A percentile compares a stretch with the other conserved stretches of the same genome.
Conservation (phyloP, 1,140 invertebrate genomes). For the Coelopa frigida region DNA sequence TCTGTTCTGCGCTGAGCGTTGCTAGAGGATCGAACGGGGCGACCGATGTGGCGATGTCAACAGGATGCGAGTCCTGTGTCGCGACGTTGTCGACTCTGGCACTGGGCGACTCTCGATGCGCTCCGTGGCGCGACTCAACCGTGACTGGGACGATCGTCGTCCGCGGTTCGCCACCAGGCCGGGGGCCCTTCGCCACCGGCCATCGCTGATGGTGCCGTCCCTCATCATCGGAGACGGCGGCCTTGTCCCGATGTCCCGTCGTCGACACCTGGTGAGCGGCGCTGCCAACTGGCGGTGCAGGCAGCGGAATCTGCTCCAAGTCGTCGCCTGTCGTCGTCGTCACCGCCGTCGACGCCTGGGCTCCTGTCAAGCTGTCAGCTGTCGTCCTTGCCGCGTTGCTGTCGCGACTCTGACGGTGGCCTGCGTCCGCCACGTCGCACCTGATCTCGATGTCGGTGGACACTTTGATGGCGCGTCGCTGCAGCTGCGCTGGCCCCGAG, state of each 20-base stretch:
- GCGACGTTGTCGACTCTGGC: not conserved
- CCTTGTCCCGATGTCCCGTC: too few relatives aligned
- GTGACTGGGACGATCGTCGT: slow-evolving; percentile 14
- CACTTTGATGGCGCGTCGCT: too few relatives aligned
- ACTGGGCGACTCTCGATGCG: slow-evolving; percentile 6
- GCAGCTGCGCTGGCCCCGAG: not conserved
- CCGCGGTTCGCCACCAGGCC: not conserved
- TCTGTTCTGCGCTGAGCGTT: slow-evolving; percentile 20
- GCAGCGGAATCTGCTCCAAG: slow-evolving; percentile 14
- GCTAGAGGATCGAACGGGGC: too few relatives aligned
- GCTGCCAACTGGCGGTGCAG: not conserved
- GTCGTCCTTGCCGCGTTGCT: slow-evolving; percentile 1
- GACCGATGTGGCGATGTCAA: slow-evolving; percentile 6
- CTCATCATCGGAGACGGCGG: too few relatives aligned
- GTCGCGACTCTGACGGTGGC: not conserved
- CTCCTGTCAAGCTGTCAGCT: not conserved
- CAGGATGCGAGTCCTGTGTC: too few relatives aligned
- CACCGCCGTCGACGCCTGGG: not conserved
- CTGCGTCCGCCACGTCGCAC: too few relatives aligned
- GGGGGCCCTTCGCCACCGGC: not conserved
- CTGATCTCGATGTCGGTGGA: too few relatives aligned
- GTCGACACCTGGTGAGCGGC: too few relatives aligned
- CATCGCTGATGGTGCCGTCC: not conserved
- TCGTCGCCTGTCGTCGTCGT: not conserved
- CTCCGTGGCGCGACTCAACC: slow-evolving; percentile 13